A percentile compares a stretch with the other conserved stretches of the same genome.
phyloP scores from a whole-genome alignment of 2,888 invertebrate genomes.

The Agrochola lychnidis region DNA sequence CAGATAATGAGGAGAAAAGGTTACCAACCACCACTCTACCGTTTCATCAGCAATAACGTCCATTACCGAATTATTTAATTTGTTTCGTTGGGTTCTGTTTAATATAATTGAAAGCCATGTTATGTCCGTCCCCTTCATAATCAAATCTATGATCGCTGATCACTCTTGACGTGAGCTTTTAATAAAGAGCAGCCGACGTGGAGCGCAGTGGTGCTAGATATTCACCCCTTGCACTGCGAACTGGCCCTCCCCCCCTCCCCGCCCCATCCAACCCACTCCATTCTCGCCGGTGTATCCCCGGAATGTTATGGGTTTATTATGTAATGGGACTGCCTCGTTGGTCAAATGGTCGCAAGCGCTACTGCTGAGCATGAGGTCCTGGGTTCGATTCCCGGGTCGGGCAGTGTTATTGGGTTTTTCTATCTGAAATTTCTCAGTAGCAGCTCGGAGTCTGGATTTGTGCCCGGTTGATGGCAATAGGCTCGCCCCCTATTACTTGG shows the following conservation, averaged over 20 bases:
- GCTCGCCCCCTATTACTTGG: too few species aligned
- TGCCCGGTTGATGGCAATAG: too few species aligned
- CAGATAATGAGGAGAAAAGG: too few species aligned
- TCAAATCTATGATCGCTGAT: constrained; percentile 15
- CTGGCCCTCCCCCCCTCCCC: not conserved
- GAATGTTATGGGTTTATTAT: constrained; percentile 8
- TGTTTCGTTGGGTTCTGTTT: not conserved
- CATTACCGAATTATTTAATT: not conserved
- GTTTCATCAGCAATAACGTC: not conserved
- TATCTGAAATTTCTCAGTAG: too few species aligned
- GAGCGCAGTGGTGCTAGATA: not conserved
- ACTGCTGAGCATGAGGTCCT: too few species aligned
- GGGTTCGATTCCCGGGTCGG: too few species aligned
- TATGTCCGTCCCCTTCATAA: not conserved
- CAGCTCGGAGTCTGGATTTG: too few species aligned
- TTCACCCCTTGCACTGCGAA: not conserved
- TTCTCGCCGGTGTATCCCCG: not conserved
- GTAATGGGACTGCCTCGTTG: too few species aligned
- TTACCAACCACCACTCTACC: too few species aligned
- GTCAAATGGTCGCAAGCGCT: too few species aligned
- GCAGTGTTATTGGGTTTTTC: too few species aligned
- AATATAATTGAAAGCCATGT: not conserved
- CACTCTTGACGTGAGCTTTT: constrained; percentile 5
- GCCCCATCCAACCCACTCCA: not conserved
- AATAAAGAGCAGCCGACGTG: constrained; percentile 13